Base-by-base conservation (phyloP, 37 sponge, comb jelly and placozoan genomes). In the Beroe forskalii region DNA sequence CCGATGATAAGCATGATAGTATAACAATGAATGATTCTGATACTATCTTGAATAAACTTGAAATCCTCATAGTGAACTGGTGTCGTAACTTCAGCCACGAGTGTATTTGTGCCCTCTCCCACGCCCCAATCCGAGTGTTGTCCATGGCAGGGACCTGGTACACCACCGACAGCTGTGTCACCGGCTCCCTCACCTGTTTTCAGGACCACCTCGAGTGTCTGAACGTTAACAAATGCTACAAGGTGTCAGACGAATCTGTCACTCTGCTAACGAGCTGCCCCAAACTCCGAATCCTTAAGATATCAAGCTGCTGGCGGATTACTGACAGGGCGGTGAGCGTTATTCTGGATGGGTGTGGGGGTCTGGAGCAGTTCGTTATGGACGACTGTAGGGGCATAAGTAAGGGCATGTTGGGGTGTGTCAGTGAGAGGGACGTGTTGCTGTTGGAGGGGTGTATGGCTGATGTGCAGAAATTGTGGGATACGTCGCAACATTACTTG, bases 181-280 rank as follows among this genome's bases (percentile, higher is more conserved):
- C 44, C 0, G 86, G 42, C 27, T 44, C n/a, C 20, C 28, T 38
- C 17, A 44, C 86, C 44, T 80, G 28, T 40, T 80, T 80, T 25
- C 12, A 44, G 19, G 86, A 41, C 55, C 1, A 32, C 1, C 25
- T 80, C 0, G 86, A 80, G 35, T 80, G 86, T 43, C n/a, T 80
- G 28, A 80, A 80, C 55, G 40, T 80, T 80, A 38, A 80, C 86
- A 80, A 80, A 37, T 80, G 86, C 30, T 80, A 80, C 86, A 80
- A 80, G 31, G 86, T 80, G 1, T 38, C 86, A 4, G 86, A 80
- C 42, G 86, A 9, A 6, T 41, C 55, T 3, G 12, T 69, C 28
- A 36, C 27, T 19, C 14, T 36, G 39, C 38, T 69, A 6, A 6
- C 6, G 27, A 27, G 32, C 4, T 69, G 72, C 39, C 27, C 37